These are phyloP conservation scores for Varanus salvator DNA, from an alignment of 2,113 vertebrate genomes.

Conservation along the genomic window DNA sequence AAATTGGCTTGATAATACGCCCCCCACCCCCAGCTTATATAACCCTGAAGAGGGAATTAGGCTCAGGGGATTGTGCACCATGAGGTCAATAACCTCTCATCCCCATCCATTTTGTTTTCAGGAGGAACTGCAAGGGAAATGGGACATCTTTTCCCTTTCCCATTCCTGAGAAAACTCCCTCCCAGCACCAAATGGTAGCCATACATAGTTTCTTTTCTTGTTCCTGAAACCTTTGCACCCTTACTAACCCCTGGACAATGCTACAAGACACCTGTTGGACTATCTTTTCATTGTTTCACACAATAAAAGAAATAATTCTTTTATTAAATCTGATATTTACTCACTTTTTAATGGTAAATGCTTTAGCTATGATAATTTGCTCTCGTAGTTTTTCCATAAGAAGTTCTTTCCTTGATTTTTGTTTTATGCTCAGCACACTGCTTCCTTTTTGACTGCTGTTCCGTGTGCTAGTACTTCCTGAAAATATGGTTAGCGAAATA, in stretches of 20 bases:
- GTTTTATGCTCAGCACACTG: slow-evolving; percentile 86
- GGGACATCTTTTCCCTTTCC: not conserved
- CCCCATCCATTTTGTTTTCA: not conserved
- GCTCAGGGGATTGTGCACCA: no score
- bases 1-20: not conserved
- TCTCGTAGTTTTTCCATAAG: slow-evolving; percentile 91
- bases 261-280: not conserved
- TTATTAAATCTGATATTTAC: slow-evolving; percentile 30
- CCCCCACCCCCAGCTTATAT: not conserved
- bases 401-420: slow-evolving; percentile 90
- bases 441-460: slow-evolving; percentile 91
- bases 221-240: not conserved
- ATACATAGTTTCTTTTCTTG: not conserved
- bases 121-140: no score
- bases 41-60: no score
- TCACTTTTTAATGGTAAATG: slow-evolving; percentile 89
- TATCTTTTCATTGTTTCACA: not conserved
- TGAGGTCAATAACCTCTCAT: no score
- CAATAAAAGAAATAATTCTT: not conserved
- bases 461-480: slow-evolving; percentile 91
- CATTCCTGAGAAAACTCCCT: not conserved
- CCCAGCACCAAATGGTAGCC: not conserved
- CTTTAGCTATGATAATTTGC: slow-evolving; percentile 90
- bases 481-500: slow-evolving; percentile 53
- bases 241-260: not conserved